These are phyloP conservation scores for Pollenia labialis DNA, from an alignment of 2,888 invertebrate genomes.

Conservation along the genomic window DNA sequence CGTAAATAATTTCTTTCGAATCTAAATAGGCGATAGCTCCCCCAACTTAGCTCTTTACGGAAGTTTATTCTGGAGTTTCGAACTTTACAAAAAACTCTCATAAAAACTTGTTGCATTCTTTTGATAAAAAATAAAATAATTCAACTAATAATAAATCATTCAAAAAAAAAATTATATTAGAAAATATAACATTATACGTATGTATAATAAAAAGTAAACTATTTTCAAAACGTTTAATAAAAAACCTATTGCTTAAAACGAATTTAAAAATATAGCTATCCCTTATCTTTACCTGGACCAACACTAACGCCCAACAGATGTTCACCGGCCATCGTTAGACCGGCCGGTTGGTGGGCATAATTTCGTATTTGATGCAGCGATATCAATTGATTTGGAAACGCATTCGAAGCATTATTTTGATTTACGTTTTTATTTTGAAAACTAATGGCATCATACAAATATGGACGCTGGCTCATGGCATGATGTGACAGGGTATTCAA, in stretches of 20 bases:
- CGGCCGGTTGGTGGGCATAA: slow-evolving; percentile 95
- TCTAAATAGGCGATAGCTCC: no score
- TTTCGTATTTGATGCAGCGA: slow-evolving; percentile 98
- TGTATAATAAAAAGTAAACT: background rate
- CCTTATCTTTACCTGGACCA: slow-evolving; percentile 83
- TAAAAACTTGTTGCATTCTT: slow-evolving; percentile 23
- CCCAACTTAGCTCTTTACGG: background rate
- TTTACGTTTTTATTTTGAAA: slow-evolving; percentile 90
- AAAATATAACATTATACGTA: slow-evolving; percentile 11
- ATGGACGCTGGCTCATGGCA: slow-evolving; percentile 90
- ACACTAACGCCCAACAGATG: slow-evolving; percentile 86
- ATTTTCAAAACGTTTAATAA: slow-evolving; percentile 33
- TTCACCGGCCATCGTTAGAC: slow-evolving; percentile 88
- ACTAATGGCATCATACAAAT: slow-evolving; percentile 96
- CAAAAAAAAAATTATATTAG: background rate
- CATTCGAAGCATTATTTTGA: slow-evolving; percentile 86
- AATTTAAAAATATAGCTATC: slow-evolving; percentile 84
- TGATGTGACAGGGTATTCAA: slow-evolving; percentile 89
- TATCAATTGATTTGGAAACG: slow-evolving; percentile 96
- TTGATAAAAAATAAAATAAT: background rate
- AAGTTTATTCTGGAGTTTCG: background rate
- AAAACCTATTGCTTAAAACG: slow-evolving; percentile 53
- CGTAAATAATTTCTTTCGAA: no score
- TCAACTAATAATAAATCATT: background rate
- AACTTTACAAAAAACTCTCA: background rate